Evolutionary conservation across 1,140 invertebrate genomes (phyloP), one percentile per base, ranked within the genome.

Genomic region (Leucophenga varia): DNA sequence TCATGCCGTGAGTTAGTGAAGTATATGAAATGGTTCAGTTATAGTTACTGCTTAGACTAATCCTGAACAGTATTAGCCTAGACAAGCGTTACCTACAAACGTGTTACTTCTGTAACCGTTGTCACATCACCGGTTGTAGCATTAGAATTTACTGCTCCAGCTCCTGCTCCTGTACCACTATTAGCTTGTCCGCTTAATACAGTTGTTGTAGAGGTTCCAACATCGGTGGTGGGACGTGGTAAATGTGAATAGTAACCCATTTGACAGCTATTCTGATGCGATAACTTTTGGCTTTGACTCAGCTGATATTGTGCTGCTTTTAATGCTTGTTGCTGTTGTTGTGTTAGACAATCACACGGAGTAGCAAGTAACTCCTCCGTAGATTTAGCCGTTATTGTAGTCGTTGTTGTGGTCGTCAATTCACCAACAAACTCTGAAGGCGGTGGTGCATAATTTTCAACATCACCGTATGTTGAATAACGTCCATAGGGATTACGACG

Each of bases 301-400:
- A 72, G 34, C 30, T 73, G 71, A 45, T 64, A 64, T 49, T 74
- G 71, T 2, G 67, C 71, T 5, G 59, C 57, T 55, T 72, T 72
- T 0, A 71, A 30, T 0, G 70, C 65, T 31, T 60, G 58, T 39
- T 69, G 65, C 14, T 70, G 61, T 37, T 69, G 65, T 1, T 58
- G 61, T 12, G 59, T 60, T 12, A 63, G 35, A 10, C 64, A 68
- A 34, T 71, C 64, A 17, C 64, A 68, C n/a, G n/a, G n/a, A 6
- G 64, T 80, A 3, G 85, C 80, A 12, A 90, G 75, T 10, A 90
- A 74, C 59, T 84, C 88, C 67, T 90, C 88, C 0, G 87, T 89
- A 2, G 88, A 90, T 72, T 90, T 90, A 2, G 84, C 88, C 3
- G 83, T 74, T 3, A 74, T 74, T 2, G 65, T 73, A 0, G 72